phyloP scores from a whole-genome alignment of 2,888 invertebrate genomes.

The Rosalia funebris region DNA sequence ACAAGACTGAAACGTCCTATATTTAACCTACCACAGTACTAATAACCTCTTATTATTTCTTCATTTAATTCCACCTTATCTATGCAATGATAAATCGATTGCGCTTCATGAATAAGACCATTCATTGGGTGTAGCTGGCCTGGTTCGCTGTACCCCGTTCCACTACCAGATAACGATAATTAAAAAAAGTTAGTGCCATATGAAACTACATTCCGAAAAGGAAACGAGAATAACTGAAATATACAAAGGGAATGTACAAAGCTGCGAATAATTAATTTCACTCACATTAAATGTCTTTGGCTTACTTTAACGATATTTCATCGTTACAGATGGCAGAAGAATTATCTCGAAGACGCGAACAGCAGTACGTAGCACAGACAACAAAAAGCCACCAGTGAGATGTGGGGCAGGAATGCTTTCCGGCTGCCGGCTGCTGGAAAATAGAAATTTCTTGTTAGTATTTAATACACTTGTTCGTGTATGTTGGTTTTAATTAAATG shows the following conservation, averaged over 20 bases:
- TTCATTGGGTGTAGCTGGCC: too few relatives aligned
- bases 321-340: conserved; percentile 47
- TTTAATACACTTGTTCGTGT: too few relatives aligned
- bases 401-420: conserved; percentile 53
- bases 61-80: too few relatives aligned
- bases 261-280: conserved; percentile 41
- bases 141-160: too few relatives aligned
- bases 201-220: conserved; percentile 53
- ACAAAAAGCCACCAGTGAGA: conserved; percentile 53
- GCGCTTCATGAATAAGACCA: too few relatives aligned
- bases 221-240: conserved; percentile 30
- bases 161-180: background rate
- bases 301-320: conserved; percentile 43
- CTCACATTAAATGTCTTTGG: conserved; percentile 53
- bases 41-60: too few relatives aligned
- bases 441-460: too few relatives aligned
- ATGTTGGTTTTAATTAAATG: too few relatives aligned
- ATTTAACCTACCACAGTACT: too few relatives aligned
- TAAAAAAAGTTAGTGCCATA: conserved; percentile 56
- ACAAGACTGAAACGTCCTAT: too few relatives aligned
- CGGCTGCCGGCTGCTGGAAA: conserved; percentile 60
- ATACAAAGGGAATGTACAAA: conserved; percentile 52
- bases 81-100: too few relatives aligned
- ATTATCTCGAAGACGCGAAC: conserved; percentile 57
- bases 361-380: conserved; percentile 47